Conservation (phyloP, 2,113 vertebrate genomes). For the Datnioides undecimradiatus region DNA sequence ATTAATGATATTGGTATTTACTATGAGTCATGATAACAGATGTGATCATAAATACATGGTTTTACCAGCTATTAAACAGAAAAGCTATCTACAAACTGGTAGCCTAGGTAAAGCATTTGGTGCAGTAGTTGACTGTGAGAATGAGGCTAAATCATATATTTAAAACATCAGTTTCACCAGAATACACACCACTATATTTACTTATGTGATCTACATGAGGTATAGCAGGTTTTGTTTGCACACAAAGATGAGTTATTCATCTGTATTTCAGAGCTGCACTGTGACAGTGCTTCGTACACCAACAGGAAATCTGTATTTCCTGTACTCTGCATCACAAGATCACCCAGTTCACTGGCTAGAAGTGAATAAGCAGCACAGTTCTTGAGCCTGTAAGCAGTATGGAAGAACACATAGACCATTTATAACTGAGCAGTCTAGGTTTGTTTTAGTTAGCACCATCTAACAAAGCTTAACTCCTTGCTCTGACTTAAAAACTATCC, state of each 20-base stretch:
- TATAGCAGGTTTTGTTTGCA: slow-evolving; percentile 11
- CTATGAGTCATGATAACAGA: neutral
- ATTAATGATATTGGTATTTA: neutral
- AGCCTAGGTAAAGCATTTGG: neutral
- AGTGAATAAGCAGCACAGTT: no score
- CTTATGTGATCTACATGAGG: neutral
- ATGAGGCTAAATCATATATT: neutral
- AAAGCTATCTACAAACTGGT: neutral
- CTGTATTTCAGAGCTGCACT: neutral
- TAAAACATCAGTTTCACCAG: neutral
- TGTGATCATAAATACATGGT: neutral
- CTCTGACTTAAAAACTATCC: slow-evolving; percentile 6
- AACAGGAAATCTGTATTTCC: neutral
- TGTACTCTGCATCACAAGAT: no score
- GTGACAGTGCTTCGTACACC: neutral
- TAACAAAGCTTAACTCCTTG: neutral
- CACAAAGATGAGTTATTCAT: slow-evolving; percentile 12
- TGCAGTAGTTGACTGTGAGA: neutral
- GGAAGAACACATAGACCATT: neutral
- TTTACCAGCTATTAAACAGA: neutral
- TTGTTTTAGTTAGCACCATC: slow-evolving; percentile 20
- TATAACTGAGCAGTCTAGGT: neutral
- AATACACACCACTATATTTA: neutral
- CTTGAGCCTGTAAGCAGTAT: neutral
- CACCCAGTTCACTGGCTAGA: neutral